These are phyloP conservation scores for Rhynchotus rufescens DNA, from an alignment of 2,797 vertebrate species.

Conservation along the genomic window DNA sequence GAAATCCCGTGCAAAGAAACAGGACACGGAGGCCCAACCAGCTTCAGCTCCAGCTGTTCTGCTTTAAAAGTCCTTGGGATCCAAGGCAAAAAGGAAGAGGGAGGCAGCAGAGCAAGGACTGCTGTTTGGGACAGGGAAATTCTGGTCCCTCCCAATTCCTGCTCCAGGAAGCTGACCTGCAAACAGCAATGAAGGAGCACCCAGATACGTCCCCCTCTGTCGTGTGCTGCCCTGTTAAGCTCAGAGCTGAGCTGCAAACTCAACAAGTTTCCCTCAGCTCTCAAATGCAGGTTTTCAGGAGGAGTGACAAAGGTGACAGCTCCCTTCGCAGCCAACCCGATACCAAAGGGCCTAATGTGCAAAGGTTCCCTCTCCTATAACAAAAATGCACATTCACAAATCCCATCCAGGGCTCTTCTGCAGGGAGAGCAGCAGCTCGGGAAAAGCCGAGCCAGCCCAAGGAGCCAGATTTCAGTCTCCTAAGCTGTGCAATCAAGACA, in stretches of 20 bases:
- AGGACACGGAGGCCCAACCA: background rate
- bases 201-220: accelerated
- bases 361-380: background rate
- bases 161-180: slow-evolving; percentile 18
- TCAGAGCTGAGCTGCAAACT: background rate
- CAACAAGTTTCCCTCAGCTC: background rate
- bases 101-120: background rate
- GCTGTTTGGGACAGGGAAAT: background rate
- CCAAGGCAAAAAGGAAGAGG: background rate
- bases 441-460: background rate
- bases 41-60: background rate
- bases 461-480: background rate
- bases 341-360: background rate
- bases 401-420: background rate
- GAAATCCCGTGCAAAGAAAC: background rate
- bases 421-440: background rate
- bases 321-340: background rate
- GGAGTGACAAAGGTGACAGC: accelerated
- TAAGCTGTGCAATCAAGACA: background rate
- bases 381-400: slow-evolving; percentile 11
- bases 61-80: background rate
- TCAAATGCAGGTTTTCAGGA: background rate
- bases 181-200: background rate
- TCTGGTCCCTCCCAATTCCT: background rate
- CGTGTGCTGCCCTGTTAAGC: background rate